phyloP scores from a whole-genome alignment of 2,797 vertebrate species.

The Tadarida brasiliensis region DNA sequence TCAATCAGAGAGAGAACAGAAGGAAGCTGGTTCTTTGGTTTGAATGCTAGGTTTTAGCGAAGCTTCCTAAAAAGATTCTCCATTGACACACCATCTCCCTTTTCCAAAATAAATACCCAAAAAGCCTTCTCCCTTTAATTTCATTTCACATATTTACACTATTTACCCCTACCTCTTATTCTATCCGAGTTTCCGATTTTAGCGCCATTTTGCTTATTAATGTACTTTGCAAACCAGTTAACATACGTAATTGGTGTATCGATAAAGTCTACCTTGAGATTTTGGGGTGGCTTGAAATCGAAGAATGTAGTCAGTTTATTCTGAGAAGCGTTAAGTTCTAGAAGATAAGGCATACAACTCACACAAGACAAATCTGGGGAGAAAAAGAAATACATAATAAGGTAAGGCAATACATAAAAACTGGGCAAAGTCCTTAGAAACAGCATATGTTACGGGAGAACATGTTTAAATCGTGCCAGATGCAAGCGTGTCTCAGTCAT shows the following conservation, averaged over 20 bases:
- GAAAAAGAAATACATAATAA: constrained; percentile 33
- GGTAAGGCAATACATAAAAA: background rate
- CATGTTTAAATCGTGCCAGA: background rate
- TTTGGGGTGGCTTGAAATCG: constrained; percentile 92
- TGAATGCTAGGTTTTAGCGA: constrained; percentile 9
- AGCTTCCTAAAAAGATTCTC: background rate
- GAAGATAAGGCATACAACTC: constrained; percentile 93
- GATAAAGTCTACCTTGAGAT: constrained; percentile 91
- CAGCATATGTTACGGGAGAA: background rate
- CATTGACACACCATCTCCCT: background rate
- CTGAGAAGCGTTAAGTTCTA: constrained; percentile 92
- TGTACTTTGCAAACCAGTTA: background rate
- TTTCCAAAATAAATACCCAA: background rate
- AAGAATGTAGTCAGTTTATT: constrained; percentile 93
- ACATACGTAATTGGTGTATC: background rate
- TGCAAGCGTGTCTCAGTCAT: background rate
- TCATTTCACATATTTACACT: background rate
- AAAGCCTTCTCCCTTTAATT: background rate
- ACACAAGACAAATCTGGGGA: constrained; percentile 94
- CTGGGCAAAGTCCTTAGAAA: background rate
- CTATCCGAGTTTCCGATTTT: background rate
- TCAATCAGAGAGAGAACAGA: background rate
- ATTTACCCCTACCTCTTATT: background rate
- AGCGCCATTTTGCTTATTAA: background rate
- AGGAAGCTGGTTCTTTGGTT: background rate